Conservation (phyloP, 2,888 invertebrate species). For the Cylindroiulus punctatus region DNA sequence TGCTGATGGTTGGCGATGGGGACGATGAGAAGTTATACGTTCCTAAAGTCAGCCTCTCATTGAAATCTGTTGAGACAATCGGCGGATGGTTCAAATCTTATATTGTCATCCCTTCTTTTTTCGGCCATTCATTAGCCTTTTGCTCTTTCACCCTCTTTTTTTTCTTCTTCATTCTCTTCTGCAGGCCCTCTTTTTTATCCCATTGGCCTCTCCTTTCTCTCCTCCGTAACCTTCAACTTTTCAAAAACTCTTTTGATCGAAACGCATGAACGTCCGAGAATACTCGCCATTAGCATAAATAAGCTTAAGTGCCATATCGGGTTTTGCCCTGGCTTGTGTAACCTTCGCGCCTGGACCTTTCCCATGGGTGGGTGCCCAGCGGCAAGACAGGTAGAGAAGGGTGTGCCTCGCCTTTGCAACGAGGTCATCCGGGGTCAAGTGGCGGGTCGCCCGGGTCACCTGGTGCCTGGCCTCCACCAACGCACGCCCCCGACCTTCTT, state of each 20-base stretch:
- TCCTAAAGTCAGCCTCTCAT: background rate
- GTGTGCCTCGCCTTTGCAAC: constrained; percentile 5
- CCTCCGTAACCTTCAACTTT: background rate
- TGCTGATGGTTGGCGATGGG: background rate
- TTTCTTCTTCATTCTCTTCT: background rate
- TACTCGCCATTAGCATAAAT: constrained; percentile 38
- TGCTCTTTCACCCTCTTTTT: constrained; percentile 29
- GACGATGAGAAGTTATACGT: constrained; percentile 1
- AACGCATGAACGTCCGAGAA: constrained; percentile 30
- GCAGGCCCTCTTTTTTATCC: background rate
- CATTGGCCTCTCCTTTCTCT: constrained; percentile 22
- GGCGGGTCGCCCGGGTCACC: constrained; percentile 26
- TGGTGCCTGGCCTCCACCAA: background rate
- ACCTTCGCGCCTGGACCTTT: constrained; percentile 48
- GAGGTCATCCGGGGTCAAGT: constrained; percentile 12
- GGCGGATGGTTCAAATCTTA: background rate
- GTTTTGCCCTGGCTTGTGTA: constrained; percentile 45
- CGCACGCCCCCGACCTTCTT: background rate
- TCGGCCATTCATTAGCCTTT: constrained; percentile 34
- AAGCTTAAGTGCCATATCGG: constrained; percentile 42
- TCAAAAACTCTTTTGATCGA: constrained; percentile 26
- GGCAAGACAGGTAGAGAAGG: constrained; percentile 33
- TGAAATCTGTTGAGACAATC: background rate
- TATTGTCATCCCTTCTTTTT: constrained; percentile 2
- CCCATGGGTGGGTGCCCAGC: constrained; percentile 39